Conservation (phyloP, 1,140 invertebrate genomes). For the Pseudomyrmex sp. region DNA sequence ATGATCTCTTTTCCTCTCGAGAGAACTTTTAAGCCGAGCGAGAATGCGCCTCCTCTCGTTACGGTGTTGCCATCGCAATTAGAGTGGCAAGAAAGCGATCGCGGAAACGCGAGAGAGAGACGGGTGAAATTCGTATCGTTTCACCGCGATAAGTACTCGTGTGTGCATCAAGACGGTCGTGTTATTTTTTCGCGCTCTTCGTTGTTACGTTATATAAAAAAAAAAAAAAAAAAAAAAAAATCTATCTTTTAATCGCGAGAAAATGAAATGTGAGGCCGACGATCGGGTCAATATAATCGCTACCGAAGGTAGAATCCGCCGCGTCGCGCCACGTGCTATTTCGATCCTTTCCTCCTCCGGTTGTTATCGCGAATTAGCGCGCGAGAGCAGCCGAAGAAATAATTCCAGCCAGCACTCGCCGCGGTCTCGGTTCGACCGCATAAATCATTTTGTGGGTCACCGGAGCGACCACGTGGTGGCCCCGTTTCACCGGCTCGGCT, state of each 20-base stretch:
- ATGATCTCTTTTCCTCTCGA: background rate
- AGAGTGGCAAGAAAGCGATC: background rate
- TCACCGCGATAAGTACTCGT: background rate
- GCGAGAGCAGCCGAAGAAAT: conserved; percentile 10
- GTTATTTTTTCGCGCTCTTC: background rate
- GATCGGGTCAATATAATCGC: background rate
- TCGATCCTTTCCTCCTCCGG: conserved; percentile 7
- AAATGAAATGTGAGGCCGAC: background rate
- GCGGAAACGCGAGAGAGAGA: conserved; percentile 5
- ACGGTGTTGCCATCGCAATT: background rate
- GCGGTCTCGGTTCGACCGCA: conserved; percentile 38
- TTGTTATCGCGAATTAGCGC: conserved; percentile 46
- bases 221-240: background rate
- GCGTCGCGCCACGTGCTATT: conserved; percentile 19
- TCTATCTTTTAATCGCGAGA: background rate
- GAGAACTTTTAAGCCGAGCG: background rate
- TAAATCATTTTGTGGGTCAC: conserved; percentile 61
- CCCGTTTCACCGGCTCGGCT: conserved; percentile 46
- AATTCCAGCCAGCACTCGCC: conserved; percentile 53
- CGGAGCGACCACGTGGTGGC: conserved; percentile 55
- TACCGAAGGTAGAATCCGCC: background rate
- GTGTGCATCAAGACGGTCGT: too few relatives aligned
- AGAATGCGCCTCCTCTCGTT: background rate
- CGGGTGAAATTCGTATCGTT: too few relatives aligned
- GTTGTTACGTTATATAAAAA: background rate